Conservation (phyloP, 2,113 vertebrate species). For the Nannobrachium achirus region DNA sequence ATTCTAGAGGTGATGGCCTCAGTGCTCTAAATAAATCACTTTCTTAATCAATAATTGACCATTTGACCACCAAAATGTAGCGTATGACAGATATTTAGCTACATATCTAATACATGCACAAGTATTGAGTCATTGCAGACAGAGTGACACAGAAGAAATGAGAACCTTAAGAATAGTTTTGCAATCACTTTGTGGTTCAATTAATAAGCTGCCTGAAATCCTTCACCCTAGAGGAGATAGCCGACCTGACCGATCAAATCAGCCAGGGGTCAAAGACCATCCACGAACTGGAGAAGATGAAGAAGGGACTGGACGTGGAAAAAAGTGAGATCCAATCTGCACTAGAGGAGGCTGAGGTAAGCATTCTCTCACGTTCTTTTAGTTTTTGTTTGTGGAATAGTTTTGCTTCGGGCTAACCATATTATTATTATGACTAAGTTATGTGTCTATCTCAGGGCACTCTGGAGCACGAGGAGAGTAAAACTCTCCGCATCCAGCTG, state of each 20-base stretch:
- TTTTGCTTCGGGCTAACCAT: not conserved
- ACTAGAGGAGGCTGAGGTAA: conserved; percentile 93
- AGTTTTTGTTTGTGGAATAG: not conserved
- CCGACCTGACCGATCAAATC: conserved; percentile 91
- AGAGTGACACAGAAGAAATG: too few relatives aligned
- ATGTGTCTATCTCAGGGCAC: conserved; percentile 79
- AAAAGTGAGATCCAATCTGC: conserved; percentile 92
- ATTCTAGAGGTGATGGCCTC: too few relatives aligned
- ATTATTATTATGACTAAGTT: not conserved
- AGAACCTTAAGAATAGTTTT: too few relatives aligned
- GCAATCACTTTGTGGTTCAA: too few relatives aligned
- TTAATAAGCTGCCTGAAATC: not conserved
- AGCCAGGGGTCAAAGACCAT: conserved; percentile 88
- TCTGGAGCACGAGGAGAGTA: conserved; percentile 94
- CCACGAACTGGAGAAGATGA: conserved; percentile 93
- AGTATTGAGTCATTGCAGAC: too few relatives aligned
- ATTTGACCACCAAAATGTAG: too few relatives aligned
- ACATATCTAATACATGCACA: too few relatives aligned
- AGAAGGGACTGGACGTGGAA: conserved; percentile 89
- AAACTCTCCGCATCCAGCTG: conserved; percentile 90
- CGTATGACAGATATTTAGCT: too few relatives aligned
- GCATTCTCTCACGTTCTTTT: not conserved
- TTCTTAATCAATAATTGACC: too few relatives aligned
- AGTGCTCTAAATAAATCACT: too few relatives aligned
- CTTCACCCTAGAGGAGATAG: conserved; percentile 86